A percentile compares a stretch with the other conserved stretches of the same genome.
phyloP scores from a whole-genome alignment of 2,113 vertebrate species.

The Poicephalus meyeri region DNA sequence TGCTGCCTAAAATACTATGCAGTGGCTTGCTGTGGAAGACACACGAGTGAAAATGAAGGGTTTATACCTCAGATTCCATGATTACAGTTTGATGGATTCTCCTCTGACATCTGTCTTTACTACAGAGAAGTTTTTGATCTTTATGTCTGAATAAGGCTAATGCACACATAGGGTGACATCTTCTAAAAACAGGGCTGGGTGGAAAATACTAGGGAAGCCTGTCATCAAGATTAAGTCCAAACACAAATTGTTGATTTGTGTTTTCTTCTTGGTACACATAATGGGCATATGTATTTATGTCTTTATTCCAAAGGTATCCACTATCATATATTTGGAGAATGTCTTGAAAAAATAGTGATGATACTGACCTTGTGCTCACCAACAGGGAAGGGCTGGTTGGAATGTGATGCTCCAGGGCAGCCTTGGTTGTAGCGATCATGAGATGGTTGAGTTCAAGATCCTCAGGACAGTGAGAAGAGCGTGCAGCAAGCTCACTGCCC shows the following conservation, averaged over 20 bases:
- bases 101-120: background rate
- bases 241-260: background rate
- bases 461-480: too few relatives aligned
- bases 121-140: background rate
- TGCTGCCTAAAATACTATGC: background rate
- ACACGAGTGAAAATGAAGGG: background rate
- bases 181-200: background rate
- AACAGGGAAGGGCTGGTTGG: too few relatives aligned
- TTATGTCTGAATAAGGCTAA: background rate
- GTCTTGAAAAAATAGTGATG: background rate
- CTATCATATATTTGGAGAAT: background rate
- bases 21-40: background rate
- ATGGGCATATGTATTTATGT: background rate
- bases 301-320: background rate
- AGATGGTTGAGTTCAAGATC: too few relatives aligned
- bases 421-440: too few relatives aligned
- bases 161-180: background rate
- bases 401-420: too few relatives aligned
- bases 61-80: background rate
- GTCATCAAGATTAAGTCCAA: background rate
- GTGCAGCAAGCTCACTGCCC: too few relatives aligned
- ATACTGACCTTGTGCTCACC: background rate
- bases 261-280: background rate
- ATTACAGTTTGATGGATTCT: background rate
- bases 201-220: background rate